Base-by-base conservation (phyloP, 2,113 vertebrate species). In the Psilopogon haemacephalus region DNA sequence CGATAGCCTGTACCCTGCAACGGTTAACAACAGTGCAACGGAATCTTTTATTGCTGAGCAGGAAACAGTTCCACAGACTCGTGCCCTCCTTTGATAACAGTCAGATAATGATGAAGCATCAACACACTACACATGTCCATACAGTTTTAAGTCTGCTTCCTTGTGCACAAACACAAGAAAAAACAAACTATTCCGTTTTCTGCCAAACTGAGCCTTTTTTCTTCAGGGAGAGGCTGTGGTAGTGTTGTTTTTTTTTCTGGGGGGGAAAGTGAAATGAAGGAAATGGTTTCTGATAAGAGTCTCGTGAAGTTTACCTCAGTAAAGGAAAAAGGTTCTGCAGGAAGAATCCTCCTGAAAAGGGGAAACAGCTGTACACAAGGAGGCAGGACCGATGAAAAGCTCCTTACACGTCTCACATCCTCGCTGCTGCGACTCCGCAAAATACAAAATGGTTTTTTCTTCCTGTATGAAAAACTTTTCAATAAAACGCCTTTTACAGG, bases 31-130 rank as follows among this genome's bases (percentile, higher is more conserved):
- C 91, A 85, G 91, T 77, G 84, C 87, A 96, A 96, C 84, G 89
- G 79, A 87, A 82, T 87, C 74, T 77, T 95, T 96, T 95, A 95
- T 94, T 96, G 94, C 94, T 94, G 71, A 94, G 89, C 84, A 94
- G 71, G 81, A 92, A 95, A 96, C 64, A 94, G 64, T 85, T 94
- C 81, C 84, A 87, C 87, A 91, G 92, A 74, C 86, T 85, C n/a
- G 52, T 73, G 79, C 30, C 89, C 93, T 93, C 89, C 78, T 89
- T 95, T 78, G 89, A 81, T 84, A 96, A 91, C 90, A 96, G 93
- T 94, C 90, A 67, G 72, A 42, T 68, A 89, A 85, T 72, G 55
- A 79, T 42, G 56, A 63, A 95, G 83, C 73, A 90, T 63, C 87
- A 89, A 84, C n/a, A 92, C 94, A 91, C 89, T 82, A 84, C 83